Evolutionary conservation across 2,888 invertebrate species (phyloP), one percentile per base, ranked within the genome.

Genomic region (Petrolisthes cinctipes): DNA sequence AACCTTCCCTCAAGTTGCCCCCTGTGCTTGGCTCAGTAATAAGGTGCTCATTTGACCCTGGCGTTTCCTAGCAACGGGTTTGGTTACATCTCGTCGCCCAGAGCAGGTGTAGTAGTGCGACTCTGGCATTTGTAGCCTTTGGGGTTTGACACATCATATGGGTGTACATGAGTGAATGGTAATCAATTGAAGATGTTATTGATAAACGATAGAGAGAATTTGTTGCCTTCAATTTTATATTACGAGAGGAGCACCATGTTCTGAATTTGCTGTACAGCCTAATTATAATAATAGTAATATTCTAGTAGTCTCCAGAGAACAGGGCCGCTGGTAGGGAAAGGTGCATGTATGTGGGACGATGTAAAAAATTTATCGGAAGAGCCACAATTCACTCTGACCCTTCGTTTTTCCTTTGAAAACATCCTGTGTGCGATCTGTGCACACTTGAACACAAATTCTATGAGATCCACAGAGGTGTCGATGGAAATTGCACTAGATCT

Each of bases 191-290:
- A n/a, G 61, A 61, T 61, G 61, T 61, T 61, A 11, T 61, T 17
- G 17, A 37, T 37, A 37, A 37, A 37, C 37, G 61, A 61, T 61
- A 61, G 61, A 11, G 17, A 68, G 80, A 75, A 78, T 71, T 86
- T 73, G 85, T 75, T 86, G 85, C 85, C 85, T 86, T 86, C 85
- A n/a, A 86, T 86, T 86, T 86, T 86, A 54, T 86, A 86, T 75
- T 37, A 71, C 75, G 81, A 86, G 71, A 86, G 75, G 80, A 75
- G 71, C 80, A 80, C 85, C 85, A 75, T 71, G 80, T 71, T 80
- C 23, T 81, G 20, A 57, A 71, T 71, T 73, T 61, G 61, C 17
- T 61, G 17, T 61, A 61, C 61, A 61, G 61, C 71, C 71, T 7
- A 71, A 71, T 71, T 71, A 71, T 20, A 71, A n/a, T 14, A 78